phyloP scores from a whole-genome alignment of 2,113 vertebrate species.

The Sisor rabdophorus region DNA sequence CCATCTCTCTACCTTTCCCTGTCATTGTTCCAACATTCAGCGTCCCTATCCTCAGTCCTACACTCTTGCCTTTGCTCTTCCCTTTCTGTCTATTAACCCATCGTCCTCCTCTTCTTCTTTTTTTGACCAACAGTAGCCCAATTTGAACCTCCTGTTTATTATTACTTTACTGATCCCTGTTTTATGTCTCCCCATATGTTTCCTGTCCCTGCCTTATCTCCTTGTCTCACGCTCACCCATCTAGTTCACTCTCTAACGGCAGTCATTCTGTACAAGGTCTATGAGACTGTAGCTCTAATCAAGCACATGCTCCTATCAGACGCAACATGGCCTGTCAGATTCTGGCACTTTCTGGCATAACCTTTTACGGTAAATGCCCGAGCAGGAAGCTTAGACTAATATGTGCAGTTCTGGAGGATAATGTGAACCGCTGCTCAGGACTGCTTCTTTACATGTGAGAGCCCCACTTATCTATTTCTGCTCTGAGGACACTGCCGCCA shows the following conservation, averaged over 20 bases:
- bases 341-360: conserved; percentile 63
- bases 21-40: too few species aligned
- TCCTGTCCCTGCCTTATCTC: not conserved
- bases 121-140: too few species aligned
- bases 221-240: not conserved
- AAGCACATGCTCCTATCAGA: conserved; percentile 56
- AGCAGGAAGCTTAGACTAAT: conserved; percentile 26
- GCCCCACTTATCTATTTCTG: conserved; percentile 18
- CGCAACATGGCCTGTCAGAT: conserved; percentile 66
- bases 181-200: not conserved
- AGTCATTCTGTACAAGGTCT: conserved; percentile 35
- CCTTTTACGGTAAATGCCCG: conserved; percentile 60
- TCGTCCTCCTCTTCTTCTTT: too few species aligned
- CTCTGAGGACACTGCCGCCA: not conserved
- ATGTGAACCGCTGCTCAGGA: conserved; percentile 28
- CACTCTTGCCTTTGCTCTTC: too few species aligned
- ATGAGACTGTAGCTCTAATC: conserved; percentile 58
- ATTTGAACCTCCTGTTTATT: not conserved
- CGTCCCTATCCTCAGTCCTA: too few species aligned
- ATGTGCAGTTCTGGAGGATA: conserved; percentile 37
- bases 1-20: too few species aligned
- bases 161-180: too few species aligned
- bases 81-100: too few species aligned
- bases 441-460: conserved; percentile 13
- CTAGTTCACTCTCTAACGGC: not conserved